phyloP scores from a whole-genome alignment of 2,888 invertebrate genomes.

The Synergus umbraculus region DNA sequence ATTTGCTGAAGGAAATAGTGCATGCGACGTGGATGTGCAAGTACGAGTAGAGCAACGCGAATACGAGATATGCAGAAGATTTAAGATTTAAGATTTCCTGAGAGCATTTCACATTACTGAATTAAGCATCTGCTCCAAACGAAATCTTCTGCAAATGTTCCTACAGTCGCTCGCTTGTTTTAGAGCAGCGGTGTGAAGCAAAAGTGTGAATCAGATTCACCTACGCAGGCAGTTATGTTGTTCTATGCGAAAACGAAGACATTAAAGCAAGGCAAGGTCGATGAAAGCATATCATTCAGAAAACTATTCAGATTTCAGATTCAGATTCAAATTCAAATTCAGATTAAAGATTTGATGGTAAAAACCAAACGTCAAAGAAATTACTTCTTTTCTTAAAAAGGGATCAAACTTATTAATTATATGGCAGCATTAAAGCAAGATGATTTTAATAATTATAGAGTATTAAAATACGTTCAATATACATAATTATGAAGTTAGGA shows the following conservation, averaged over 20 bases:
- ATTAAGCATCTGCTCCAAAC: slow-evolving; percentile 52
- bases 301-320: background rate
- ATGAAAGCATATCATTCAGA: slow-evolving; percentile 3
- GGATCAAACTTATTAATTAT: background rate
- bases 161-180: slow-evolving; percentile 48
- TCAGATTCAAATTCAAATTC: no score
- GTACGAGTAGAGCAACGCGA: background rate
- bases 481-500: background rate
- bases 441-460: background rate
- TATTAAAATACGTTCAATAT: background rate
- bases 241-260: slow-evolving; percentile 43
- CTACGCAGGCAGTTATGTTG: slow-evolving; percentile 27
- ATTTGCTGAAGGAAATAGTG: slow-evolving; percentile 49
- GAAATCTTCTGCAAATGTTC: slow-evolving; percentile 46
- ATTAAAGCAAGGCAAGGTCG: slow-evolving; percentile 27
- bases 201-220: slow-evolving; percentile 43
- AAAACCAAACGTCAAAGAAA: background rate
- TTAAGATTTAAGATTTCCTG: background rate
- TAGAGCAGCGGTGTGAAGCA: slow-evolving; percentile 46
- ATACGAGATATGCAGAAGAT: background rate
- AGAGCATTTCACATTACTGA: slow-evolving; percentile 41
- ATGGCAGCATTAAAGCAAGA: background rate
- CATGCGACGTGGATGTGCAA: slow-evolving; percentile 26
- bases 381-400: background rate
- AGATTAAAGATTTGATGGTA: background rate